Base-by-base conservation (phyloP, 2,113 vertebrate species). In the Paracanthobrama guichenoti region DNA sequence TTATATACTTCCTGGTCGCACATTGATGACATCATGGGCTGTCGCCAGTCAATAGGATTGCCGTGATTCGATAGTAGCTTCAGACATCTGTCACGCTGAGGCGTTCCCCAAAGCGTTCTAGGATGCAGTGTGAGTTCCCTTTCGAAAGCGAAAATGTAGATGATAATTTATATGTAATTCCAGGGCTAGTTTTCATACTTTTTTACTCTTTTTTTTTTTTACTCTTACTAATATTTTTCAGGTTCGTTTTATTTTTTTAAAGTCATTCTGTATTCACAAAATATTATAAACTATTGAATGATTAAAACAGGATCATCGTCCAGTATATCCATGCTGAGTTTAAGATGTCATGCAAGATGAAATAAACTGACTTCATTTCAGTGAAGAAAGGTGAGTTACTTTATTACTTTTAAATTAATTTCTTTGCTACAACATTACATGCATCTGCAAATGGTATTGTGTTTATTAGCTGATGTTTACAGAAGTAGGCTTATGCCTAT, bases 181-280 rank as follows among this genome's bases (percentile, higher is more conserved):
- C 28, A 67, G 18, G 26, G 26, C 62, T 64, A 31, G 16, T 35
- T 53, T 53, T 67, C 64, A 4, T 31, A 39, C 0, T 39, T 64
- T 53, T 66, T 67, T 67, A 67, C 31, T 39, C 64, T 10, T 16
- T 67, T n/a, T n/a, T n/a, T 39, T 64, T 53, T 66, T 67, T 67
- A 67, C 31, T 39, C 64, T 10, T 16, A n/a, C 35, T 3, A 67
- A 31, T 66, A 59, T 9, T 10, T 67, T 67, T 66, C 7, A 67
- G 18, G 64, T 31, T 20, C 35, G 16, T 3, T 59, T 67, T 67
- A 3, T 18, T 4, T 31, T 64, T 67, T 67, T 66, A 28, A 28
- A 28, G 26, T 20, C 16, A 53, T 18, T 20, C 50, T 20, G 50
- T 28, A 66, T 66, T 66, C 14, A 66, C 14, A 66, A 66, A 31